Evolutionary conservation across 2,113 vertebrate genomes (phyloP).

Genomic region (Sterrhoptilus dennistouni): DNA sequence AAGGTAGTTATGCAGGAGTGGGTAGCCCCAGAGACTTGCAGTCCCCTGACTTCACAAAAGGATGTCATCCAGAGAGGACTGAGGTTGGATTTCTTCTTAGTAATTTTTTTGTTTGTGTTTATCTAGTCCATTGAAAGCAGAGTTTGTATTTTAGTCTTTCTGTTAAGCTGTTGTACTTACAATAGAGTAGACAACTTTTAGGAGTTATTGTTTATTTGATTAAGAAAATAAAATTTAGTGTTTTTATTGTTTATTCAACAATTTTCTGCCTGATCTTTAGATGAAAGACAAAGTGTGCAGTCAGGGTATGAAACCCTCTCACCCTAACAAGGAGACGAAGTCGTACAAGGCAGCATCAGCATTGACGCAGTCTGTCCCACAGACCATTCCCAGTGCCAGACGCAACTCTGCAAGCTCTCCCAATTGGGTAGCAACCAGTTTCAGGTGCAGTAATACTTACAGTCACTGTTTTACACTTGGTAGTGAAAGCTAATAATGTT

Average conservation of each 20-base stretch:
- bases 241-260: background rate
- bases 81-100: constrained; percentile 75
- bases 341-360: constrained; percentile 58
- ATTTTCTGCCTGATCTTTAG: constrained; percentile 21
- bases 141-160: background rate
- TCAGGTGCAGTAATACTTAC: constrained; percentile 68
- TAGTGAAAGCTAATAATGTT: background rate
- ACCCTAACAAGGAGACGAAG: constrained; percentile 74
- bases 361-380: constrained; percentile 74
- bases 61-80: constrained; percentile 72
- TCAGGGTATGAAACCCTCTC: constrained; percentile 67
- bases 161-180: background rate
- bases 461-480: background rate
- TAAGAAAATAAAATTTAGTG: background rate
- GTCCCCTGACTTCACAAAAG: constrained; percentile 84
- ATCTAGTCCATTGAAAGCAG: background rate
- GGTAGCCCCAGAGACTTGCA: constrained; percentile 90
- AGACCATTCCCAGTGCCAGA: constrained; percentile 73
- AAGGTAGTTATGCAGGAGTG: constrained; percentile 88
- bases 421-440: constrained; percentile 71
- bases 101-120: background rate
- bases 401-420: constrained; percentile 49
- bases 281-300: constrained; percentile 74
- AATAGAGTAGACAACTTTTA: background rate
- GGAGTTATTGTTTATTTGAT: background rate